These are phyloP conservation scores for Columba janthina DNA, from an alignment of 2,113 vertebrate genomes.

Conservation along the genomic window DNA sequence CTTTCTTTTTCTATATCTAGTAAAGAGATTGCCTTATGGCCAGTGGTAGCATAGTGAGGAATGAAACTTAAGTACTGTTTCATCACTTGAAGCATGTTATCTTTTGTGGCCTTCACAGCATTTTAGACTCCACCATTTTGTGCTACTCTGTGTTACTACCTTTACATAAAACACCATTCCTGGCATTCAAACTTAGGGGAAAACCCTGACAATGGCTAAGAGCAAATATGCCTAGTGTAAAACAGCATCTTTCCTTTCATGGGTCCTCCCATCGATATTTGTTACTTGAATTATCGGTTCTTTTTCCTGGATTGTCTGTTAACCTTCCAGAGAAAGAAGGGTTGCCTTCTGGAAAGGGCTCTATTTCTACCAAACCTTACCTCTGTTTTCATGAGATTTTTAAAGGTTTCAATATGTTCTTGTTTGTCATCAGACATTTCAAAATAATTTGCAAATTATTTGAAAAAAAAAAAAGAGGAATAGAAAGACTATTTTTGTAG, in stretches of 20 bases:
- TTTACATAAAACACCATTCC: not conserved
- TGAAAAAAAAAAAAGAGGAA: not conserved
- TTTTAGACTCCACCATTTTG: not conserved
- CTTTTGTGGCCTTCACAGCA: not conserved
- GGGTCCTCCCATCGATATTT: not conserved
- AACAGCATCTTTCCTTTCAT: not conserved
- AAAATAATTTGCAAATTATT: fast-evolving
- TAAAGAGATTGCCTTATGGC: not conserved
- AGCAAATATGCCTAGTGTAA: not conserved
- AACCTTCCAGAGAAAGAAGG: not conserved
- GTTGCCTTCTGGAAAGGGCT: not conserved
- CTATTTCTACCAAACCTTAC: not conserved
- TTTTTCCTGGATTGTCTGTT: not conserved
- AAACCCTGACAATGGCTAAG: not conserved
- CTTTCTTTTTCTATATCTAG: not conserved
- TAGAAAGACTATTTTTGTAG: not conserved
- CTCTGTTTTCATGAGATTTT: not conserved
- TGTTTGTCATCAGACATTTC: not conserved
- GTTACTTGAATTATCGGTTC: not conserved
- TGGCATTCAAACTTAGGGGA: not conserved
- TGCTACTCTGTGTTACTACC: not conserved
- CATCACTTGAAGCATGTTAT: not conserved
- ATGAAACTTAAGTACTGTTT: not conserved
- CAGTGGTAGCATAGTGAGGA: no score
- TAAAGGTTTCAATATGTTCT: not conserved